Conservation (phyloP, 2,797 vertebrate genomes). For the Benthosema pterotum region DNA sequence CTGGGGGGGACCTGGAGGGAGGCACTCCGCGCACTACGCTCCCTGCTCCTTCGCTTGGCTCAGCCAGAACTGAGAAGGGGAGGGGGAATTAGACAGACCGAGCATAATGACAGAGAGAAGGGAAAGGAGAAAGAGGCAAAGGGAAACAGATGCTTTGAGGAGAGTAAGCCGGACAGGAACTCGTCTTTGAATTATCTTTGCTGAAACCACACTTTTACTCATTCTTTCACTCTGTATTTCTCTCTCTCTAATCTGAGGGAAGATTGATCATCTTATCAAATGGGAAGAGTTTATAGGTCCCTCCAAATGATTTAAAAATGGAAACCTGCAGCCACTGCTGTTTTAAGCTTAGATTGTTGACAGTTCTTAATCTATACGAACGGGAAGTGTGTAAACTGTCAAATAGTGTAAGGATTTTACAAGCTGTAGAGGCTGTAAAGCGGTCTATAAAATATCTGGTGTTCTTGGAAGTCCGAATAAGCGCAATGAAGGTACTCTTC, state of each 20-base stretch:
- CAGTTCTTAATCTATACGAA: neutral
- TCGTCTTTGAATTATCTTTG: neutral
- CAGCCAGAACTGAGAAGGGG: constrained; percentile 37
- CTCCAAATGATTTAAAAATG: neutral
- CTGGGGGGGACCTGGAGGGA: constrained; percentile 44
- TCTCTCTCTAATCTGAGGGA: neutral
- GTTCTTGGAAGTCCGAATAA: no score
- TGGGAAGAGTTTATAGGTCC: neutral
- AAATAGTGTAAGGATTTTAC: constrained; percentile 5
- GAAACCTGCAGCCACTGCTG: no score
- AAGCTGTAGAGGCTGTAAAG: neutral
- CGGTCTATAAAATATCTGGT: no score
- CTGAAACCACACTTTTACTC: neutral
- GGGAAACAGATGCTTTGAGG: constrained; percentile 14
- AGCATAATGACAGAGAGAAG: neutral
- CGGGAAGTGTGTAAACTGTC: constrained; percentile 3
- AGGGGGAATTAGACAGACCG: constrained; percentile 4
- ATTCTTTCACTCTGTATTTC: neutral
- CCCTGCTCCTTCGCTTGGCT: constrained; percentile 50
- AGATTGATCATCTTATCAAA: neutral
- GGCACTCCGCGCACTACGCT: constrained; percentile 59
- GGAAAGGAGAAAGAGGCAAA: constrained; percentile 7
- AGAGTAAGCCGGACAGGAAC: neutral
- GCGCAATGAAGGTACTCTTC: no score
- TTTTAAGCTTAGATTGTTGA: constrained; percentile 1